Conservation (phyloP, 2,113 vertebrate genomes). For the Climacteris rufus region DNA sequence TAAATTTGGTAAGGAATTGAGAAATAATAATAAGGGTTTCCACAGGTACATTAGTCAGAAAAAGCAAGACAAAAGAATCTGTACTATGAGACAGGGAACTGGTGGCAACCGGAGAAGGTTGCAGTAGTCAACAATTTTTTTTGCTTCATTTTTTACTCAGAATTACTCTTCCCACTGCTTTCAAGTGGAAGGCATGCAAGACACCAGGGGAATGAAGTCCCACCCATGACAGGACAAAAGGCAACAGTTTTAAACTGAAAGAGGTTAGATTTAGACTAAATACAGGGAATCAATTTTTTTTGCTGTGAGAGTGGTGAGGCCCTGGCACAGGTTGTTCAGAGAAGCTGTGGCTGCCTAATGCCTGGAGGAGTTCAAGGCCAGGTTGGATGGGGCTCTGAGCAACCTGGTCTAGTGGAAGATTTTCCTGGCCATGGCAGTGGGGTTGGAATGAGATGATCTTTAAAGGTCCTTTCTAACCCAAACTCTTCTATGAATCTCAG, state of each 20-base stretch:
- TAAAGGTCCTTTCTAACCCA: not conserved
- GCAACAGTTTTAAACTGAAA: not conserved
- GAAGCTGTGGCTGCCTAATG: not conserved
- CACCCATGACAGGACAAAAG: not conserved
- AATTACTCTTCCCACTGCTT: not conserved
- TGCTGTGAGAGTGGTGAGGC: not conserved
- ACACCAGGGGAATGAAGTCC: not conserved
- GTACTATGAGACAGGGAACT: rapidly evolving
- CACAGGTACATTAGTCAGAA: not conserved
- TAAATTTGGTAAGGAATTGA: not conserved
- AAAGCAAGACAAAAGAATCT: not conserved
- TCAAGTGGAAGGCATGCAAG: not conserved
- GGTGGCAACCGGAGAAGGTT: not conserved
- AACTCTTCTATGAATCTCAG: not conserved
- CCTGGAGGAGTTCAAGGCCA: not conserved
- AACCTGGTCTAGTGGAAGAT: not conserved
- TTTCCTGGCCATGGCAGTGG: not conserved
- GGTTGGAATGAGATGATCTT: rapidly evolving
- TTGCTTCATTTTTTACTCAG: not conserved
- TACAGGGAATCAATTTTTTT: not conserved
- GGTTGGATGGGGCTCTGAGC: not conserved
- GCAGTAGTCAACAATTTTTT: not conserved
- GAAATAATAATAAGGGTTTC: not conserved
- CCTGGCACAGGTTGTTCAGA: too few relatives aligned
- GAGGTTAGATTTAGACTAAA: not conserved